Conservation (phyloP, 2,113 vertebrate genomes). For the Chroicocephalus ridibundus region DNA sequence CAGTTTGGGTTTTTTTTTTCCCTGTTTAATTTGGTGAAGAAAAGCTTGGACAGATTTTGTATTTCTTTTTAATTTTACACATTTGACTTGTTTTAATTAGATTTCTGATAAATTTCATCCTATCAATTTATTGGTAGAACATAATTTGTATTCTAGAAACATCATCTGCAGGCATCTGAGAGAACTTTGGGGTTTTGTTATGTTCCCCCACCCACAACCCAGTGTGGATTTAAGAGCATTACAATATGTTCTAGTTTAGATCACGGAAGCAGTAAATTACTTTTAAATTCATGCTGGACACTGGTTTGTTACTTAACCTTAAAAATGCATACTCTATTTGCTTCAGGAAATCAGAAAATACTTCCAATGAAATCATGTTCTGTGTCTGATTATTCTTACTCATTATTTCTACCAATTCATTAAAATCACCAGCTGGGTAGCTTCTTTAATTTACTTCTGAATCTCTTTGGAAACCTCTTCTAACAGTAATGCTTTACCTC, state of each 20-base stretch:
- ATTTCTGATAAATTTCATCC: conserved; percentile 18
- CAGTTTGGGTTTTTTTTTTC: not conserved
- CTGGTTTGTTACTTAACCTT: not conserved
- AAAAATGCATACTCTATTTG: not conserved
- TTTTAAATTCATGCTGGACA: not conserved
- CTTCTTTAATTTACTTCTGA: conserved; percentile 42
- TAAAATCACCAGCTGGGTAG: conserved; percentile 33
- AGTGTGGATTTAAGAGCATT: not conserved
- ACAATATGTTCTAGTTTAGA: not conserved
- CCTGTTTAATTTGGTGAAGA: not conserved
- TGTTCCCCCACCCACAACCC: not conserved
- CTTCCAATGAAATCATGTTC: not conserved
- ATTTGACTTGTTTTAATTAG: conserved; percentile 44
- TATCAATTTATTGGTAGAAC: not conserved
- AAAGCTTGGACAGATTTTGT: not conserved
- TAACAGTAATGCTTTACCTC: not conserved
- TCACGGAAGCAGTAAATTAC: conserved; percentile 30
- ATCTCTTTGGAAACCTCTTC: conserved; percentile 23
- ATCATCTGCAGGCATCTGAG: not conserved
- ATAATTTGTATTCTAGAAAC: not conserved
- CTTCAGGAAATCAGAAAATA: conserved; percentile 1
- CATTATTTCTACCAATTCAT: conserved; percentile 28
- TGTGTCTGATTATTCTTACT: conserved; percentile 14
- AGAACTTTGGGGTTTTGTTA: not conserved
- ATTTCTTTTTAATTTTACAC: conserved; percentile 2